Evolutionary conservation across 2,797 vertebrate genomes (phyloP).

Genomic region (Pteronotus mesoamericanus): DNA sequence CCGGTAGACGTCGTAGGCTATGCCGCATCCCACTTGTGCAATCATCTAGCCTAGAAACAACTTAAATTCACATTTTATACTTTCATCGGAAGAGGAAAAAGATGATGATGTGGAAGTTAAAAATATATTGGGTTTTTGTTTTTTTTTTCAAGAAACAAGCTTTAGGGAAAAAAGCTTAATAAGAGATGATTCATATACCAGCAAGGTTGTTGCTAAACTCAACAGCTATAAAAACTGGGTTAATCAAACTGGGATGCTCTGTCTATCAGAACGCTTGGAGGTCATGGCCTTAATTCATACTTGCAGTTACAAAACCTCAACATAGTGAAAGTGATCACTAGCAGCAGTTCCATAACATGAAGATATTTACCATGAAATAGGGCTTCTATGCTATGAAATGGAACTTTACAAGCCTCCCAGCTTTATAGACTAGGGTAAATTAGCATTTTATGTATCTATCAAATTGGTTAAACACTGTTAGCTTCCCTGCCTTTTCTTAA

Average conservation of each 20-base stretch:
- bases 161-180: background rate
- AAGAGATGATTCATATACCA: background rate
- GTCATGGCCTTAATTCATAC: background rate
- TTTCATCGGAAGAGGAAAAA: background rate
- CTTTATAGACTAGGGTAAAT: background rate
- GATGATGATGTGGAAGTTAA: background rate
- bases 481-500: background rate
- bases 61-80: background rate
- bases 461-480: background rate
- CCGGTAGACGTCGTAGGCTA: background rate
- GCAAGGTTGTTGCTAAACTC: background rate
- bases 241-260: background rate
- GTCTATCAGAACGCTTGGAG: background rate
- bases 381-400: background rate
- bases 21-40: background rate
- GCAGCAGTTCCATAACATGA: background rate
- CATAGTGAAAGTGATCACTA: background rate
- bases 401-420: background rate
- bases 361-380: conserved; percentile 7
- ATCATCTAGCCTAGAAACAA: background rate
- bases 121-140: background rate
- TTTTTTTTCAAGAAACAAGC: too few relatives aligned
- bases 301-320: background rate
- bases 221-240: background rate
- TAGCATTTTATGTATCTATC: background rate